Evolutionary conservation across 2,797 vertebrate species (phyloP), one percentile per base, ranked within the genome.

Genomic region (Sciurus carolinensis): DNA sequence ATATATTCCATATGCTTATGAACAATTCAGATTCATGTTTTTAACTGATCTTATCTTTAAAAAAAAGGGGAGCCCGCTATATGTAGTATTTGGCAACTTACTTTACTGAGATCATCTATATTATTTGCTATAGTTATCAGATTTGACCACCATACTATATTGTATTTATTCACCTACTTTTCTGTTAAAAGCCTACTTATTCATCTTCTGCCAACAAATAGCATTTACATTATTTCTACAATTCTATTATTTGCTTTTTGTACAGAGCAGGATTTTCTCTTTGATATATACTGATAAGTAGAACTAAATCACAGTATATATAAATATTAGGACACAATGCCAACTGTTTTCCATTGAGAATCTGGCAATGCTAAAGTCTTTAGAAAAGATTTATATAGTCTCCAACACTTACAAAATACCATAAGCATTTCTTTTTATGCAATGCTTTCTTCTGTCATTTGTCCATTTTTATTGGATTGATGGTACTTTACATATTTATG

Each of bases 331-430:
- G 30, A 69, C n/a, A 69, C n/a, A 87, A 87, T 62, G 39, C 39
- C 39, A 87, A 76, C 24, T 67, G 20, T 81, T 95, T 80, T 85
- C 72, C 89, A 84, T 85, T 75, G 26, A 90, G 17, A 88, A 33
- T 47, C 54, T 57, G 33, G 36, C 33, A 79, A 80, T 67, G 22
- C 62, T 69, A 80, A 93, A 71, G 83, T 66, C 30, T 81, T 87
- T 64, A 87, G 39, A 67, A 80, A 83, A 83, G 59, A 86, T 69
- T 92, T 71, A 81, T 20, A 89, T 62, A 81, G 42, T 92, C 76
- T 64, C 42, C 39, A 75, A 36, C 26, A 69, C 33, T 80, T 90
- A 15, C 8, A 93, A 75, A 92, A 86, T 12, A 82, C 39, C 30
- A 69, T 42, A 85, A 2, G 76, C 24, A 85, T 85, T 87, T 91